Evolutionary conservation across 2,113 vertebrate genomes (phyloP).

Genomic region (Chaetops frenatus): DNA sequence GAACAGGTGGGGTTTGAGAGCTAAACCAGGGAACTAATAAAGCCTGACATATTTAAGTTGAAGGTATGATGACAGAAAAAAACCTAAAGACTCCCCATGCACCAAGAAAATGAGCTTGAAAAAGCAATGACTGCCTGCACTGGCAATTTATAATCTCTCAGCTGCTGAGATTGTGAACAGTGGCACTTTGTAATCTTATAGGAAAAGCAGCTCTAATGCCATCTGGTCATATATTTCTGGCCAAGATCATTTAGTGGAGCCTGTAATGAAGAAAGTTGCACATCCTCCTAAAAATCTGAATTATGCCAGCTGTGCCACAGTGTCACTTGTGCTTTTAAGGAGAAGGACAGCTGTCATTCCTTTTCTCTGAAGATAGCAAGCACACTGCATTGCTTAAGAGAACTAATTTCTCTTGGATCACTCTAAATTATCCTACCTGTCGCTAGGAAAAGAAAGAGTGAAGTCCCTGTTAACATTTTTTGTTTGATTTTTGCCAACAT

Average conservation of each 20-base stretch:
- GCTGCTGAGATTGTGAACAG: conserved; percentile 42
- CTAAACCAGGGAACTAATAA: background rate
- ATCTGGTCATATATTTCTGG: conserved; percentile 42
- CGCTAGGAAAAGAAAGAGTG: background rate
- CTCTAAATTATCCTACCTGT: background rate
- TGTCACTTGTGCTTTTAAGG: background rate
- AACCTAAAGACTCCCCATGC: background rate
- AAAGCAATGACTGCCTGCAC: background rate
- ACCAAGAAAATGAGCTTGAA: background rate
- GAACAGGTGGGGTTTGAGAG: background rate
- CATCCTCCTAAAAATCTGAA: conserved; percentile 17
- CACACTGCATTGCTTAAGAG: background rate
- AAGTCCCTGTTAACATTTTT: background rate
- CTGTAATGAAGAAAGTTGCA: conserved; percentile 31
- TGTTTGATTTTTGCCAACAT: background rate
- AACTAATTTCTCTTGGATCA: background rate
- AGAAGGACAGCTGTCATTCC: conserved; percentile 27
- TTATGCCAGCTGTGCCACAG: conserved; percentile 42
- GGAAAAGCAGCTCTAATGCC: conserved; percentile 26
- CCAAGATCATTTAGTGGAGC: conserved; percentile 44
- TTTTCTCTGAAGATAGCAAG: background rate
- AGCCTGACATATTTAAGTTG: background rate
- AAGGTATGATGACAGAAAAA: background rate
- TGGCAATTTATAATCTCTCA: conserved; percentile 21
- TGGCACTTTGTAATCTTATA: conserved; percentile 55